These are phyloP conservation scores for Centruroides vittatus DNA, from an alignment of 1,140 invertebrate genomes.

Conservation along the genomic window DNA sequence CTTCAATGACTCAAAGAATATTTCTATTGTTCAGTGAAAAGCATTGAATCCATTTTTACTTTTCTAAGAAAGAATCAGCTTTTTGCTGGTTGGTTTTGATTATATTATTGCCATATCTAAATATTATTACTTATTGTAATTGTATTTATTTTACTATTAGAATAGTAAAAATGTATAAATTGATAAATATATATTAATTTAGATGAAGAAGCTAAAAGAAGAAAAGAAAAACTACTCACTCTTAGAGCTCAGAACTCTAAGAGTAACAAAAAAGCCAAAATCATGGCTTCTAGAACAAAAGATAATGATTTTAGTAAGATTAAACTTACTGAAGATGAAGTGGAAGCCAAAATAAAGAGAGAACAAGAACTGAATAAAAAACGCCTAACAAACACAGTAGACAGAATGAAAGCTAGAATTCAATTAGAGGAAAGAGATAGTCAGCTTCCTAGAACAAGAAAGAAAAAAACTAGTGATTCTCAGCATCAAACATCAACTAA, in stretches of 20 bases:
- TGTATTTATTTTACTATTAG: too few species aligned
- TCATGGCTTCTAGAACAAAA: slow-evolving; percentile 62
- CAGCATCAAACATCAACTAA: too few species aligned
- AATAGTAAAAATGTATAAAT: too few species aligned
- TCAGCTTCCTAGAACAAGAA: slow-evolving; percentile 45
- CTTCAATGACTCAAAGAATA: too few species aligned
- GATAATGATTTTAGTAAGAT: slow-evolving; percentile 60
- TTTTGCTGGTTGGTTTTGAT: too few species aligned
- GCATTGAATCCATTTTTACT: too few species aligned
- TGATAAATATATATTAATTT: neutral
- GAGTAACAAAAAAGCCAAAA: slow-evolving; percentile 39
- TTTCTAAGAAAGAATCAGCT: too few species aligned
- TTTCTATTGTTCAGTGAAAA: too few species aligned
- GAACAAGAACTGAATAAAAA: slow-evolving; percentile 16
- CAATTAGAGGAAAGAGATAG: slow-evolving; percentile 49
- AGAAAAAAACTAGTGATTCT: slow-evolving; percentile 34
- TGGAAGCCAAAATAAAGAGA: slow-evolving; percentile 19
- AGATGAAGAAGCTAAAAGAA: slow-evolving; percentile 23
- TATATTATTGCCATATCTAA: too few species aligned
- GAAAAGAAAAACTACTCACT: slow-evolving; percentile 41
- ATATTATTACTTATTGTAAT: too few species aligned
- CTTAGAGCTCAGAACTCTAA: slow-evolving; percentile 51
- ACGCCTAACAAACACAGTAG: slow-evolving; percentile 27
- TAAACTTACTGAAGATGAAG: slow-evolving; percentile 46
- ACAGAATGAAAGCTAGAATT: slow-evolving; percentile 37